A percentile compares a stretch with the other conserved stretches of the same genome.
phyloP scores from a whole-genome alignment of 2,888 invertebrate genomes.

The Stictocephala bisonia region DNA sequence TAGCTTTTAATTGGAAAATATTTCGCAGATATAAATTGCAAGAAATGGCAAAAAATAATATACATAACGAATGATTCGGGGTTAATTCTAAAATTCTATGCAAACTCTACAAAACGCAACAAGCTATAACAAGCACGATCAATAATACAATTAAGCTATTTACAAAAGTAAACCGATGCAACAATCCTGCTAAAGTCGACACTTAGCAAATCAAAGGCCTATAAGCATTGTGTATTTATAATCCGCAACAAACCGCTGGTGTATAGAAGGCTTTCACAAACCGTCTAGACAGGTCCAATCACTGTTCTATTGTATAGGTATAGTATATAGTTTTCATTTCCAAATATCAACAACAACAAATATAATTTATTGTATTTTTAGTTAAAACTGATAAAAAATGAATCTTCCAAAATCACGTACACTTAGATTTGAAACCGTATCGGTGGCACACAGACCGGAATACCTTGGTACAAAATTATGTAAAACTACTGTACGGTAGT shows the following conservation, averaged over 20 bases:
- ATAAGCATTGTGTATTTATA: slow-evolving; percentile 11
- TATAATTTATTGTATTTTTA: not conserved
- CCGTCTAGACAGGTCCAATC: not conserved
- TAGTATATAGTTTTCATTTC: slow-evolving; percentile 2
- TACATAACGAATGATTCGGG: not conserved
- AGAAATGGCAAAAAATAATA: too few relatives aligned
- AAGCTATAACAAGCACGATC: slow-evolving; percentile 5
- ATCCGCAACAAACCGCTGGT: not conserved
- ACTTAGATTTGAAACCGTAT: not conserved
- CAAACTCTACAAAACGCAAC: slow-evolving; percentile 1
- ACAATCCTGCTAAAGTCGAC: slow-evolving; percentile 4
- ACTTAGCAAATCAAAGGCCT: slow-evolving; percentile 15
- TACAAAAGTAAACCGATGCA: not conserved
- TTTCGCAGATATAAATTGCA: too few relatives aligned
- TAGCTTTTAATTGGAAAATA: too few relatives aligned
- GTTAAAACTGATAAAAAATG: not conserved
- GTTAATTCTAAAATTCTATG: not conserved
- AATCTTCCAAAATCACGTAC: not conserved
- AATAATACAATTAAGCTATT: slow-evolving; percentile 23
- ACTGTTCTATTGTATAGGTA: not conserved
- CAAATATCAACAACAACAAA: slow-evolving; percentile 33
- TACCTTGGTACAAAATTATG: slow-evolving; percentile 11
- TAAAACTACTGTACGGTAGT: not conserved
- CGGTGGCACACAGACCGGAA: slow-evolving; percentile 5
- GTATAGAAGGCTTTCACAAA: not conserved